Base-by-base conservation (phyloP, 2,113 vertebrate genomes). In the Corythoichthys intestinalis region DNA sequence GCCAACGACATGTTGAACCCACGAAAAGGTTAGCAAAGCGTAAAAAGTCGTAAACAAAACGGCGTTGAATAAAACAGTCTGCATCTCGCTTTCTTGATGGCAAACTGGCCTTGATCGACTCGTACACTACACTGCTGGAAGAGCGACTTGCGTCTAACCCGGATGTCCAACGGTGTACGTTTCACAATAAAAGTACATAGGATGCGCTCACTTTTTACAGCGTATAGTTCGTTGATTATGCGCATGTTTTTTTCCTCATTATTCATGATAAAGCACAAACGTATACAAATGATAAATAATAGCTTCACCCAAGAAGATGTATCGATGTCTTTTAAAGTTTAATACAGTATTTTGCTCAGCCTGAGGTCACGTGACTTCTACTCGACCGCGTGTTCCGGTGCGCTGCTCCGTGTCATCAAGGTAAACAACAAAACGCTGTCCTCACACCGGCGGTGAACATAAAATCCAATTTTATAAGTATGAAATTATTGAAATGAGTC, bases 341-440 rank as follows among this genome's bases (percentile, higher is more conserved):
- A 34, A 57, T 34, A 11, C 1, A 12, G 9, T 48, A 47, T 65
- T 46, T 63, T 63, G 4, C 2, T 63, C 5, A 14, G 12, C 2
- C 11, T 13, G 13, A 0, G 20, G 11, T 77, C 60, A 86, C 83
- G 70, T 87, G 79, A 86, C 59, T 79, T 82, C 79, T 76, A 72
- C 52, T 63, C 11, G 57, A 83, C 83, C 87, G 78, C 87, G 80
- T 89, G 87, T 60, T 86, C 69, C 50, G 15, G 67, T 7, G 46
- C 56, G 75, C 34, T 2, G 28, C 20, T 15, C 47, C 15, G 6
- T 1, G 1, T 52, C 0, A 72, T 87, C 38, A 89, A 86, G 81
- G 3, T 69, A 71, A 6, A 87, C 50, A 1, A 47, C 7, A 13
- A 41, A 68, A 72, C 4, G 0, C 8, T 0, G 6, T 5, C 2